Evolutionary conservation across 2,797 vertebrate species (phyloP), one percentile per base, ranked within the genome.

Genomic region (Pempheris klunzingeri): DNA sequence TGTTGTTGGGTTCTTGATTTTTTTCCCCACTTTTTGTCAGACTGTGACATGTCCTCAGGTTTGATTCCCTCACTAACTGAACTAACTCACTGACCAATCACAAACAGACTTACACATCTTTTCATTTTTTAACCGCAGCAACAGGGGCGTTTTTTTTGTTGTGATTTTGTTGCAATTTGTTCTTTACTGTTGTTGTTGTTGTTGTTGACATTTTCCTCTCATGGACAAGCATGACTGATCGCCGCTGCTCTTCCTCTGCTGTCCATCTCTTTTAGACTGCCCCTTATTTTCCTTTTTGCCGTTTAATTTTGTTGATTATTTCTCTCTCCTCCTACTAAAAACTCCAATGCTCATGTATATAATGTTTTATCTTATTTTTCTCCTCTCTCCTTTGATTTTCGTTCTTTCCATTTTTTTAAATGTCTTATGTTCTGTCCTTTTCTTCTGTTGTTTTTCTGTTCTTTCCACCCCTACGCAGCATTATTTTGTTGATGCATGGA

Each of bases 401-500:
- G 74, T 93, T 89, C 88, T 93, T 93, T 90, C 92, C 72, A 92
- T 95, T 92, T 95, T 93, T 88, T 88, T 83, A 87, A 92, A 92
- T 94, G 93, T 96, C 93, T 95, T 83, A 89, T 81, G 87, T 92
- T 94, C 83, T 93, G 88, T 92, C 83, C 90, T 92, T 88, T 88
- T 91, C 85, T 93, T 90, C 88, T 87, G 84, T 91, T 92, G 89
- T 91, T 78, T 86, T 89, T 92, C 80, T 93, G 93, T 95, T 94
- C 94, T 94, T 93, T 95, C 88, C 92, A 90, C 85, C 89, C 94
- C 95, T 94, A 96, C 95, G 95, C 97, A 99, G 98, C 98, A 99
- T 97, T 99, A 99, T 99, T 99, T 99, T 98, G 97, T 98, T 97
- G 97, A 99, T 99, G 98, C 98, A 99, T 99, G 98, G 98, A 99